These are phyloP conservation scores for Pangasianodon gigas DNA, from an alignment of 2,113 vertebrate species.

Conservation along the genomic window DNA sequence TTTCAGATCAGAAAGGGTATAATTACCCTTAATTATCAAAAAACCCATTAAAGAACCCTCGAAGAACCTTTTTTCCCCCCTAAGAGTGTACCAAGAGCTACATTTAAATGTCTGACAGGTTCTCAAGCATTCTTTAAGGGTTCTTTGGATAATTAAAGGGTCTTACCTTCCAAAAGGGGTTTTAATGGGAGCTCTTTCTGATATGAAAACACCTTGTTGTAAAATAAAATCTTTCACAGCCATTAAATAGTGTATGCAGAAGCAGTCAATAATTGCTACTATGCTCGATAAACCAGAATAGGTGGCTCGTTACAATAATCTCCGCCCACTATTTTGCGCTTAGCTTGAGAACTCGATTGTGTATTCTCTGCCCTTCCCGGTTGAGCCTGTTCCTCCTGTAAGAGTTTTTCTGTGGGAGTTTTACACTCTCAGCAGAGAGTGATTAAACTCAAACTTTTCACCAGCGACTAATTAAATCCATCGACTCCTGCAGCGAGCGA, in stretches of 20 bases:
- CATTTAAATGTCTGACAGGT: not conserved
- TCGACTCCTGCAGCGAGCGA: conserved; percentile 32
- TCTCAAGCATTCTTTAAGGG: not conserved
- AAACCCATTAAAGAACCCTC: not conserved
- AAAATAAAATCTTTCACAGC: not conserved
- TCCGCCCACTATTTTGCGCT: not conserved
- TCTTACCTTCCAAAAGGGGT: not conserved
- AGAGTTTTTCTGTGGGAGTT: conserved; percentile 18
- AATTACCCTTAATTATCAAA: not conserved
- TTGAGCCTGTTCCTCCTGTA: not conserved
- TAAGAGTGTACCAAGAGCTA: not conserved
- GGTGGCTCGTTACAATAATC: not conserved
- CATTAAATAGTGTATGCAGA: not conserved
- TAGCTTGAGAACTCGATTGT: not conserved
- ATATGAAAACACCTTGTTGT: not conserved
- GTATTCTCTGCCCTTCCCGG: not conserved
- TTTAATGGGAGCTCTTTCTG: not conserved
- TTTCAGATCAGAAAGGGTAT: not conserved
- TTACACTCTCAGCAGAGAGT: conserved; percentile 30
- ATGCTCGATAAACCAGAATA: not conserved
- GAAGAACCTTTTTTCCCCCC: not conserved
- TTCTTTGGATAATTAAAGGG: not conserved
- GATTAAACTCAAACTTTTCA: conserved; percentile 39
- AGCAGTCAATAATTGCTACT: not conserved
- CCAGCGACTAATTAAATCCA: conserved; percentile 46